A percentile compares a stretch with the other conserved stretches of the same genome.
Conservation (phyloP, 37 sponge, comb jelly and placozoan species). For the Mnemiopsis leidyi region DNA sequence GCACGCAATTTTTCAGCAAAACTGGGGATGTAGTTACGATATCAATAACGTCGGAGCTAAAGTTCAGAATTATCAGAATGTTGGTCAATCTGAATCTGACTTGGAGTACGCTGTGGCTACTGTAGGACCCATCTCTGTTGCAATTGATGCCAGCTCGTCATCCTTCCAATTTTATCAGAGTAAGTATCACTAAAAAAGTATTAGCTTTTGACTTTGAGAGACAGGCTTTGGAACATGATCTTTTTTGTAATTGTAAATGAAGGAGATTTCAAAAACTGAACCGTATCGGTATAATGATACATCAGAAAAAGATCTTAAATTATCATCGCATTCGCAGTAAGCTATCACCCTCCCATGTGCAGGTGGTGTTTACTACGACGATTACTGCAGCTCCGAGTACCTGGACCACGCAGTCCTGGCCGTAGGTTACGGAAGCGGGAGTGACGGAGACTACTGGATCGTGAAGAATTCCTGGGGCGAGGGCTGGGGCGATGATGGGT, state of each 20-base stretch:
- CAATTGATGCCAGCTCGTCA: conserved; percentile 79
- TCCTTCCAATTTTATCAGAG: conserved; percentile 69
- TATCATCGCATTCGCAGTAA: too few relatives aligned
- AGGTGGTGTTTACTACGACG: conserved; percentile 79
- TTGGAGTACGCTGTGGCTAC: conserved; percentile 66
- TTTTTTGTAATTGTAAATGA: too few relatives aligned
- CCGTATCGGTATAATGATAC: too few relatives aligned
- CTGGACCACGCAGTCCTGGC: conserved; percentile 92
- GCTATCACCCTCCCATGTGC: too few relatives aligned
- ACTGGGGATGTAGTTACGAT: conserved; percentile 70
- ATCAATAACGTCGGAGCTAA: conserved; percentile 20
- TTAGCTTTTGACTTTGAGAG: too few relatives aligned
- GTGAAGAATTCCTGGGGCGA: conserved; percentile 93
- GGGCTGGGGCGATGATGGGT: conserved; percentile 81
- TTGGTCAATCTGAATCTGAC: conserved; percentile 58
- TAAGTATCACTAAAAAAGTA: too few relatives aligned
- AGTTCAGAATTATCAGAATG: conserved; percentile 62
- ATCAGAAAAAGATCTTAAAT: too few relatives aligned
- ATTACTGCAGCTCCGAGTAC: conserved; percentile 71
- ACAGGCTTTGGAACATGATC: too few relatives aligned
- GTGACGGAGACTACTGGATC: conserved; percentile 74
- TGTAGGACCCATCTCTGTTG: conserved; percentile 71
- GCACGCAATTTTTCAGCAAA: too few relatives aligned
- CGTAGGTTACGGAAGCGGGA: conserved; percentile 78
- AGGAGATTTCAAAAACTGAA: too few relatives aligned